Evolutionary conservation across 2,888 invertebrate species (phyloP), one percentile per base, ranked within the genome.

Genomic region (Clanis bilineata): DNA sequence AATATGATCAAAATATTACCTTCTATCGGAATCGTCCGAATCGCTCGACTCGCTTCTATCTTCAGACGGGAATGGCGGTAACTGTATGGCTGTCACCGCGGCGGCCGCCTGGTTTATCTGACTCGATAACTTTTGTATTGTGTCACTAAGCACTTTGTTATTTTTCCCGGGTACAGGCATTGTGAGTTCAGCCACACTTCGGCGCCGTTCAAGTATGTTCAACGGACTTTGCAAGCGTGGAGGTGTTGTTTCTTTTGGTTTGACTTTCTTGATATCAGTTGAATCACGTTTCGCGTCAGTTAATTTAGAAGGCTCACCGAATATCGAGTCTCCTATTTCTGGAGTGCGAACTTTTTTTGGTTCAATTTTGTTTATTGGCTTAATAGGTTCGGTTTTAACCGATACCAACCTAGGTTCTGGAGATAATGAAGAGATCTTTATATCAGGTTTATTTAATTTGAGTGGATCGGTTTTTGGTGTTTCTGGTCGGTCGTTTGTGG

Each of bases 61-160:
- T 56, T 82, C 90, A 1, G 85, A 59, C 41, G 84, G 81, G 76
- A 89, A 92, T 0, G 87, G 73, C 3, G 88, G 83, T 63, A 90
- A 59, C 0, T 85, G 80, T 4, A 86, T 80, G 60, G 70, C 79
- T 0, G 80, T 74, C 1, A 82, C 84, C 18, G 86, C 83, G 2
- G 82, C 85, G 21, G 78, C 79, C 1, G 89, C 79, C 70, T 92
- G 92, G 66, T 91, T 93, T 61, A 93, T 93, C 71, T 93, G 93
- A 70, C 92, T 92, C 18, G 92, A 92, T 36, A 94, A 75, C 73
- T 94, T 94, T 78, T 94, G 94, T 73, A 94, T 94, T 0, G 94
- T 94, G 65, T 94, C 94, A 66, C 93, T 94, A 10, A 94, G 77
- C 39, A 94, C 94, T 69, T 93, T 94, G 63, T 94, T 94, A 67